Percentiles rank a stretch among this genome's conserved stretches.
Evolutionary conservation across 2,113 vertebrate species (phyloP).

Genomic region (Mus musculus): DNA sequence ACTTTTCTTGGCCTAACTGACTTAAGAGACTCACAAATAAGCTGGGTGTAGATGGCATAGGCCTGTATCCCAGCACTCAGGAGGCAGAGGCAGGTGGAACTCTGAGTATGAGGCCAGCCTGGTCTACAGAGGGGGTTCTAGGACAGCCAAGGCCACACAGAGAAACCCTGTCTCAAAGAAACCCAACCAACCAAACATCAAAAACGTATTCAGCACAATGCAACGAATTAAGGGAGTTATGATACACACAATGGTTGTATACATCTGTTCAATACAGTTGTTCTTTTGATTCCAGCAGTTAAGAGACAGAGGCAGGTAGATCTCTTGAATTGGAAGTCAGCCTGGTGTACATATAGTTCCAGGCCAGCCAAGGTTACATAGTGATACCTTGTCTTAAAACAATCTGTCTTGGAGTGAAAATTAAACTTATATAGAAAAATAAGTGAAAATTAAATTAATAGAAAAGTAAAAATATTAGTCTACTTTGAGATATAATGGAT

Average conservation of each 20-base stretch:
- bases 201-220: not conserved
- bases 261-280: not conserved
- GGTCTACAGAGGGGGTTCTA: no score
- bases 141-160: no score
- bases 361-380: not conserved
- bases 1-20: not conserved
- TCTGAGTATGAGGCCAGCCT: no score
- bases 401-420: not conserved
- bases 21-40: not conserved
- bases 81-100: no score
- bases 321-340: not conserved
- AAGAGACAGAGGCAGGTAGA: not conserved
- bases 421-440: not conserved
- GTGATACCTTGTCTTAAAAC: not conserved
- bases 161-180: no score
- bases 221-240: not conserved
- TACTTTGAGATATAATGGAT: not conserved
- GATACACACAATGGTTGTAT: not conserved
- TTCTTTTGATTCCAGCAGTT: not conserved
- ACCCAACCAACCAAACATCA: no score
- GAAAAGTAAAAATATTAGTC: constrained; percentile 3
- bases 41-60: no score
- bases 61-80: no score
- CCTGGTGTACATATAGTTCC: not conserved
- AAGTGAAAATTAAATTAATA: constrained; percentile 55